A percentile compares a stretch with the other conserved stretches of the same genome.
These are phyloP conservation scores for Andrena fulva DNA, from an alignment of 2,888 invertebrate genomes.

Conservation along the genomic window DNA sequence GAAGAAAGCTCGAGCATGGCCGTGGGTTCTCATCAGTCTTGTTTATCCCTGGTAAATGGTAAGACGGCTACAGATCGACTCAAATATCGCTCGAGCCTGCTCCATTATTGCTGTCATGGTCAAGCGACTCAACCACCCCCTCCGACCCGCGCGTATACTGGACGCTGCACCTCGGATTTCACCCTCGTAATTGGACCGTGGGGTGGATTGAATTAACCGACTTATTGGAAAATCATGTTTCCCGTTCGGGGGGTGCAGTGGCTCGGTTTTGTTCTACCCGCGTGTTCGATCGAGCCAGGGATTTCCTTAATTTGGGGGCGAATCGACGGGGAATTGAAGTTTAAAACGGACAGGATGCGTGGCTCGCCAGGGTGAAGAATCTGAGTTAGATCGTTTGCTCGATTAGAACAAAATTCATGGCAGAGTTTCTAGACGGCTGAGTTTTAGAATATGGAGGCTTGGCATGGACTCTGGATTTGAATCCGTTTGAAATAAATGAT, in stretches of 20 bases:
- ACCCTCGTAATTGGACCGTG: constrained; percentile 59
- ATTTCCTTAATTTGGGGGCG: not conserved
- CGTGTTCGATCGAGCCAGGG: not conserved
- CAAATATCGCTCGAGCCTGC: constrained; percentile 62
- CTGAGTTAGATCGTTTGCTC: constrained; percentile 17
- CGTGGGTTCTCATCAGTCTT: constrained; percentile 72
- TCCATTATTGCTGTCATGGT: constrained; percentile 76
- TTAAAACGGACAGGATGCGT: not conserved
- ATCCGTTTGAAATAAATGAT: no score
- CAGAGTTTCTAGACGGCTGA: not conserved
- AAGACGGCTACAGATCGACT: constrained; percentile 70
- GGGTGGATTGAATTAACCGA: constrained; percentile 37
- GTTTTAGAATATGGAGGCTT: no score
- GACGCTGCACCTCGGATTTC: constrained; percentile 38
- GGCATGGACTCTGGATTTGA: no score
- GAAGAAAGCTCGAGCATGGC: constrained; percentile 3
- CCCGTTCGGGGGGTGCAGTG: not conserved
- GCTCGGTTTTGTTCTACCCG: not conserved
- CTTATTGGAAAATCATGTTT: constrained; percentile 33
- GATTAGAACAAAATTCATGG: not conserved
- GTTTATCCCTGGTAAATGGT: constrained; percentile 67
- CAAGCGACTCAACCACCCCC: constrained; percentile 60
- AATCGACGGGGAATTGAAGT: constrained; percentile 1
- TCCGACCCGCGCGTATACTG: not conserved
- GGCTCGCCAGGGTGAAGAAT: not conserved